Percentiles rank a stretch among this genome's conserved stretches.
Evolutionary conservation across 2,113 vertebrate species (phyloP).

Genomic region (Ramphastos sulfuratus): DNA sequence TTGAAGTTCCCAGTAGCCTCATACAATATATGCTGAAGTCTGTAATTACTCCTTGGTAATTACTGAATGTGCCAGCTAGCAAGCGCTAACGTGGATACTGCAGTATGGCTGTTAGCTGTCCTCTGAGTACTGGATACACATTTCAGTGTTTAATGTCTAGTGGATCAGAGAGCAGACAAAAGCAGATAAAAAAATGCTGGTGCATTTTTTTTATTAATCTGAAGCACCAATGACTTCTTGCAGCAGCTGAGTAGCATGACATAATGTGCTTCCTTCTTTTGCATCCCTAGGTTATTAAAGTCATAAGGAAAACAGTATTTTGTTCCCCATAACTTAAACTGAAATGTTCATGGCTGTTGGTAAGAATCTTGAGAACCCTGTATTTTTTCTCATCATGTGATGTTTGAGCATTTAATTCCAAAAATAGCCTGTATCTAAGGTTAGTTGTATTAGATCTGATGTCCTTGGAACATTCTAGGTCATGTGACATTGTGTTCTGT

Average conservation of each 20-base stretch:
- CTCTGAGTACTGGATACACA: not conserved
- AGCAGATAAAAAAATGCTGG: not conserved
- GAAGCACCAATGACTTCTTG: not conserved
- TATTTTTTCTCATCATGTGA: not conserved
- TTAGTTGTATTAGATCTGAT: not conserved
- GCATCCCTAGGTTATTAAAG: not conserved
- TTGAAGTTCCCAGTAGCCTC: not conserved
- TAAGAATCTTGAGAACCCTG: not conserved
- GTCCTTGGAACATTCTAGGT: not conserved
- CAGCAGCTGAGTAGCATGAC: not conserved
- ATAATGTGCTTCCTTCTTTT: not conserved
- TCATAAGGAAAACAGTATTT: not conserved
- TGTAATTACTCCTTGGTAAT: not conserved
- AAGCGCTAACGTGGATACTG: not conserved
- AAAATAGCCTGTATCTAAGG: not conserved
- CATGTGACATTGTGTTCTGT: not conserved
- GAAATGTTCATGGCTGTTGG: not conserved
- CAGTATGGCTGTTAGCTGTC: not conserved
- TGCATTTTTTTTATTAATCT: not conserved
- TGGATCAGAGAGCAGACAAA: constrained; percentile 1
- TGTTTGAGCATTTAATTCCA: not conserved
- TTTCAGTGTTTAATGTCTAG: not conserved
- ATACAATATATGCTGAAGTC: not conserved
- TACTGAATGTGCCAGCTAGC: not conserved
- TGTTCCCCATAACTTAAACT: not conserved